These are phyloP conservation scores for Pogona vitticeps DNA, from an alignment of 2,113 vertebrate genomes.

Conservation along the genomic window DNA sequence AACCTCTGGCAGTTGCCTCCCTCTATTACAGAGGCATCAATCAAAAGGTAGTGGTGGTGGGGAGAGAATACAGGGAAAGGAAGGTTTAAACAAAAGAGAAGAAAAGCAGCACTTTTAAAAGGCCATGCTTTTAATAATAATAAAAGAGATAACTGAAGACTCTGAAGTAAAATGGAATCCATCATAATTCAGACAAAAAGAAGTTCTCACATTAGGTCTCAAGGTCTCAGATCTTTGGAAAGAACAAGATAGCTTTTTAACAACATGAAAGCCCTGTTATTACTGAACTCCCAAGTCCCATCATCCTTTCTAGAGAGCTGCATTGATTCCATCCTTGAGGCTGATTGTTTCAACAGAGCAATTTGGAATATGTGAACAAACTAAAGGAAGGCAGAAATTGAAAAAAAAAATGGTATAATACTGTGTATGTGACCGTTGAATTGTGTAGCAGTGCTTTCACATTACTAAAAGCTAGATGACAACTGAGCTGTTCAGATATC, in stretches of 20 bases:
- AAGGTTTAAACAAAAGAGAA: background rate
- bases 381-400: too few relatives aligned
- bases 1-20: too few relatives aligned
- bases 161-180: background rate
- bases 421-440: too few relatives aligned
- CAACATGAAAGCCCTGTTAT: slow-evolving; percentile 18
- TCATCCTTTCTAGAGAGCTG: too few relatives aligned
- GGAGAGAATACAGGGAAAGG: background rate
- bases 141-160: background rate
- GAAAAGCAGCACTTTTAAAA: background rate
- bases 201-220: slow-evolving; percentile 4
- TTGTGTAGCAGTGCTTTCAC: too few relatives aligned
- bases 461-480: too few relatives aligned
- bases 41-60: background rate
- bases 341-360: background rate
- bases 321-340: too few relatives aligned
- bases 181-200: background rate
- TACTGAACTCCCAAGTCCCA: too few relatives aligned
- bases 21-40: background rate
- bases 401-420: too few relatives aligned
- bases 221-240: background rate
- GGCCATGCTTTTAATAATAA: slow-evolving; percentile 16
- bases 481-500: too few relatives aligned
- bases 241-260: background rate
- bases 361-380: background rate